Evolutionary conservation across 2,797 vertebrate genomes (phyloP).

Genomic region (Anguilla marmorata): DNA sequence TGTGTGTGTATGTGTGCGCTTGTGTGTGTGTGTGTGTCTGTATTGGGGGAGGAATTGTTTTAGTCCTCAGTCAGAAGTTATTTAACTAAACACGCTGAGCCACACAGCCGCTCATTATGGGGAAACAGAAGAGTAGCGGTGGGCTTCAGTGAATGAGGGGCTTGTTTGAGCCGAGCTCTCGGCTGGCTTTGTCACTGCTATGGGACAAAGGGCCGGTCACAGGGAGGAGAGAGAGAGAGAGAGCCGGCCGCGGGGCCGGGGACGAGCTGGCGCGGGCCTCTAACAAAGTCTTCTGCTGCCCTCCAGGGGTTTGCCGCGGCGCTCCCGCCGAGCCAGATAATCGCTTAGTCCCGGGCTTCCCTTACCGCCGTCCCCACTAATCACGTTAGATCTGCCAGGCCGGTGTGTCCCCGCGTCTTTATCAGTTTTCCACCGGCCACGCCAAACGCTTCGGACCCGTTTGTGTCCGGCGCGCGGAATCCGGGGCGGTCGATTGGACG

Average conservation of each 20-base stretch:
- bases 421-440: constrained; percentile 25
- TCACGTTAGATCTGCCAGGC: constrained; percentile 32
- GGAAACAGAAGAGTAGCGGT: neutral
- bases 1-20: neutral
- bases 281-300: constrained; percentile 73
- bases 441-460: neutral
- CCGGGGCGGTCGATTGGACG: neutral
- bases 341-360: neutral
- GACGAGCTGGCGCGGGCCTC: constrained; percentile 48
- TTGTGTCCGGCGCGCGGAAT: neutral
- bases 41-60: neutral
- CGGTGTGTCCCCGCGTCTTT: constrained; percentile 22
- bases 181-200: constrained; percentile 34
- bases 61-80: constrained; percentile 19
- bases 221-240: neutral
- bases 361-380: constrained; percentile 15
- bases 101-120: constrained; percentile 16
- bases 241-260: neutral
- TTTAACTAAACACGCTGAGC: constrained; percentile 20
- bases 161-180: constrained; percentile 47
- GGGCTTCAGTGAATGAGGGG: constrained; percentile 37
- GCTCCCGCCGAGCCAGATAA: constrained; percentile 33
- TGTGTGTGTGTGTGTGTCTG: neutral
- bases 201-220: neutral
- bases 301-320: constrained; percentile 60